Base-by-base conservation (phyloP, 2,888 invertebrate genomes). In the Philereme transversata region DNA sequence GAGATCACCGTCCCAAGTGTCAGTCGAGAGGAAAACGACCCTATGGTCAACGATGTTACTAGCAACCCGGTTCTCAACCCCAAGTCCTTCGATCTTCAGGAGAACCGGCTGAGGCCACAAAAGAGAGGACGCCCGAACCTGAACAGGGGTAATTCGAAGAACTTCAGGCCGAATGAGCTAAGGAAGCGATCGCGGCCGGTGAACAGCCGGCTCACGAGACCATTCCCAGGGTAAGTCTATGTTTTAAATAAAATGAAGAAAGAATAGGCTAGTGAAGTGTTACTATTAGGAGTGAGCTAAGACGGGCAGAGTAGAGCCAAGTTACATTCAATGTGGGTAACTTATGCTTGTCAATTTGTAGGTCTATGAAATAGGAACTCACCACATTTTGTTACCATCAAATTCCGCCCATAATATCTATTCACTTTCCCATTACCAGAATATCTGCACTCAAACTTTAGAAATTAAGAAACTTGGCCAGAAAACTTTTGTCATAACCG, bases 1-100 rank as follows among this genome's bases (percentile, higher is more conserved):
- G 94, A 94, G 79, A 93, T 94, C 66, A 92, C 89, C 0, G 93
- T 70, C 70, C 94, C 88, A 0, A 82, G 79, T 66, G 72, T 78
- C 54, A 88, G 90, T 71, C 76, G 81, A 48, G 89, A 93, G 67
- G 71, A 77, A 56, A 78, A 84, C 69, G 90, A 92, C 64, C 83
- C 81, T 5, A 78, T 78, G 79, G 53, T 67, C 35, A 88, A 89
- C 71, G 89, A 88, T 70, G 86, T 87, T 75, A 87, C 85, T 0
- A 74, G 68, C 55, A 87, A 84, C 72, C 86, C 88, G 0, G 68
- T 83, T 6, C 64, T 67, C 35, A 82, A 83, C 71, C 87, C 87
- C 56, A 91, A 90, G 72, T 83, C 89, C 0, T 88, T 73, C 78
- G 88, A 90, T 69, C 78, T 90, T 5, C 78, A 79, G 1, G 83